Percentiles rank a stretch among this genome's conserved stretches.
Conservation (phyloP, 2,113 vertebrate species). For the Hemichromis elongatus region DNA sequence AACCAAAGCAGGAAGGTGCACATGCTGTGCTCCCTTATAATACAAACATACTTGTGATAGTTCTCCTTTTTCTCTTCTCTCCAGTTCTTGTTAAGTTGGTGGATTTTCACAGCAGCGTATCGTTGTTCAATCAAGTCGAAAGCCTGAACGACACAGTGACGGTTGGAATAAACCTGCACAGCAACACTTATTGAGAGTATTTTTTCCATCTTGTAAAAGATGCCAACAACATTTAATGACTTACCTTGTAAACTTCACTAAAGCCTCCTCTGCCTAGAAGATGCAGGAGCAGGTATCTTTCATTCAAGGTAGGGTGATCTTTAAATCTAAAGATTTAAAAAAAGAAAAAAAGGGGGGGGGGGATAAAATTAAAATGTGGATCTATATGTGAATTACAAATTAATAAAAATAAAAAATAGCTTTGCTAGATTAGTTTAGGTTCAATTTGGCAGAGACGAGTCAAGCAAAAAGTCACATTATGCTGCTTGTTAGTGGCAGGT, state of each 20-base stretch:
- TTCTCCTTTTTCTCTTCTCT: conserved; percentile 99
- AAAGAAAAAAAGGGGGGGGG: neutral
- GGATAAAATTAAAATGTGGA: neutral
- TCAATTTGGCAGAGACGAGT: neutral
- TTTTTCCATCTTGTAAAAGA: neutral
- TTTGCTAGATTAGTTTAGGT: neutral
- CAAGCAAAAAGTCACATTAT: neutral
- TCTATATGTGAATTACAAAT: neutral
- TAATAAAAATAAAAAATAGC: neutral
- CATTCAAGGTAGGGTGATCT: conserved; percentile 97
- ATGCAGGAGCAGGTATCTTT: conserved; percentile 95
- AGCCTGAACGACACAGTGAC: conserved; percentile 71
- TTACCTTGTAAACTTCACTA: conserved; percentile 99
- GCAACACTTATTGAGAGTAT: neutral
- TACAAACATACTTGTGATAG: conserved; percentile 89
- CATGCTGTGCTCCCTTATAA: neutral
- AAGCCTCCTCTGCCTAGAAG: conserved; percentile 97
- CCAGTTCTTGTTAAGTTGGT: conserved; percentile 99
- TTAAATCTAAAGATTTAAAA: conserved; percentile 82
- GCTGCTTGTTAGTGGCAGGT: neutral
- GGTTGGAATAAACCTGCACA: neutral
- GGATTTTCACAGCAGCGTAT: conserved; percentile 98
- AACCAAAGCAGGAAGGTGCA: neutral
- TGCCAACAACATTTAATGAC: neutral
- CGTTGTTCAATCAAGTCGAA: conserved; percentile 99